A percentile compares a stretch with the other conserved stretches of the same genome.
phyloP scores from a whole-genome alignment of 1,140 invertebrate species.

The Anastatus disparis region DNA sequence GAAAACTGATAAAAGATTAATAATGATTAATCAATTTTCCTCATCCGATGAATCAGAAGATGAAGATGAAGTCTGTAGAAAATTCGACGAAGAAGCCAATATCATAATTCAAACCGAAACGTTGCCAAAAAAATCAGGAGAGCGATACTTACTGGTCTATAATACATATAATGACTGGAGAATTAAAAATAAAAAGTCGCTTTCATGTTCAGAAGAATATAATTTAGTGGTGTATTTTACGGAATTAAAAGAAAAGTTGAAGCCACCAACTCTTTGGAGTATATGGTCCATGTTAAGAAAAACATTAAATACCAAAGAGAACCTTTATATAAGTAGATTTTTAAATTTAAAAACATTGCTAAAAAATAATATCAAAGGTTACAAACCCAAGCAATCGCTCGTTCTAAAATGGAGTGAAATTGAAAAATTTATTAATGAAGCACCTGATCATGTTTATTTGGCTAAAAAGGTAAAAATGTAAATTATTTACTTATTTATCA shows the following conservation, averaged over 20 bases:
- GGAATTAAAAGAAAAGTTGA: constrained; percentile 15
- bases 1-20: too few species aligned
- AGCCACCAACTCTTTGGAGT: constrained; percentile 35
- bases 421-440: constrained; percentile 20
- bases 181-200: too few species aligned
- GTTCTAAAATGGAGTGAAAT: constrained; percentile 22
- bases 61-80: too few species aligned
- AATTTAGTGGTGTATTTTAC: too few species aligned
- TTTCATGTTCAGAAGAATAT: too few species aligned
- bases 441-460: constrained; percentile 13
- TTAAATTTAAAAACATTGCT: constrained; percentile 23
- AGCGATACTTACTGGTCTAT: too few species aligned
- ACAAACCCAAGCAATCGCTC: constrained; percentile 31
- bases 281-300: constrained; percentile 28
- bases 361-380: constrained; percentile 28
- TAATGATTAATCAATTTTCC: too few species aligned
- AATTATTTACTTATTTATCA: background rate
- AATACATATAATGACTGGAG: too few species aligned
- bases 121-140: too few species aligned
- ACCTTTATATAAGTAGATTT: constrained; percentile 27
- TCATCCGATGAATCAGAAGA: too few species aligned
- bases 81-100: too few species aligned
- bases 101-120: too few species aligned
- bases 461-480: constrained; percentile 11
- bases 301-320: constrained; percentile 27